Conservation (phyloP, 2,888 invertebrate species). For the Agrypnus murinus region DNA sequence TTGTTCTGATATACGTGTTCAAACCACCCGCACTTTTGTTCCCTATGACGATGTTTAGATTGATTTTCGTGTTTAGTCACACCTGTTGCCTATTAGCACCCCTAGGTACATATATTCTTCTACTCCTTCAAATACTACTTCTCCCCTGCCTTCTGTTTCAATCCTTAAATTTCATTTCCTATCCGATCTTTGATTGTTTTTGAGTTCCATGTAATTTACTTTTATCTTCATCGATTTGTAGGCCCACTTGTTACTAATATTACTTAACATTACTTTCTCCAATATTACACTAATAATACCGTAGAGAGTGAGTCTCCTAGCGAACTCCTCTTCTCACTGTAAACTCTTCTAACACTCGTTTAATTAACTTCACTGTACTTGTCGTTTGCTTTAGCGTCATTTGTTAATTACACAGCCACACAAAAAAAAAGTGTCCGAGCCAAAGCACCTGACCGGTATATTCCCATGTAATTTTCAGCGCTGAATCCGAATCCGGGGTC, state of each 20-base stretch:
- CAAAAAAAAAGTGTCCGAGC: too few relatives aligned
- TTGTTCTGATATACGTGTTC: background rate
- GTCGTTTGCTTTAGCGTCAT: slow-evolving; percentile 22
- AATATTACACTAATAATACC: background rate
- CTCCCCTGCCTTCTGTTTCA: background rate
- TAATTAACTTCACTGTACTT: slow-evolving; percentile 8
- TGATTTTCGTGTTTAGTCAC: background rate
- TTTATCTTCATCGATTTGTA: too few relatives aligned
- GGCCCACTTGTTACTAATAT: background rate
- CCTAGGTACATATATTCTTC: background rate
- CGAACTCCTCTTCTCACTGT: slow-evolving; percentile 14
- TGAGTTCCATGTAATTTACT: background rate
- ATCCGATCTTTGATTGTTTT: background rate
- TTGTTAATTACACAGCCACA: too few relatives aligned
- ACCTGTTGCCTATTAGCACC: background rate
- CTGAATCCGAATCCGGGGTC: too few relatives aligned
- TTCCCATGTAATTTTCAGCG: too few relatives aligned
- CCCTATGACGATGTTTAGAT: background rate
- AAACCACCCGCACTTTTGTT: background rate
- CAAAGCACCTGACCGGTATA: too few relatives aligned
- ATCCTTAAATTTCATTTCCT: background rate
- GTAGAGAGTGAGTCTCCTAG: background rate
- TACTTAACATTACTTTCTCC: background rate
- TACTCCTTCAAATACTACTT: background rate
- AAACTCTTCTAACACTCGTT: slow-evolving; percentile 2